Evolutionary conservation across 30 jellyfish, hydroid and myxozoan genomes (phyloP), one percentile per base, ranked within the genome.

Genomic region (Hydractinia echinata): DNA sequence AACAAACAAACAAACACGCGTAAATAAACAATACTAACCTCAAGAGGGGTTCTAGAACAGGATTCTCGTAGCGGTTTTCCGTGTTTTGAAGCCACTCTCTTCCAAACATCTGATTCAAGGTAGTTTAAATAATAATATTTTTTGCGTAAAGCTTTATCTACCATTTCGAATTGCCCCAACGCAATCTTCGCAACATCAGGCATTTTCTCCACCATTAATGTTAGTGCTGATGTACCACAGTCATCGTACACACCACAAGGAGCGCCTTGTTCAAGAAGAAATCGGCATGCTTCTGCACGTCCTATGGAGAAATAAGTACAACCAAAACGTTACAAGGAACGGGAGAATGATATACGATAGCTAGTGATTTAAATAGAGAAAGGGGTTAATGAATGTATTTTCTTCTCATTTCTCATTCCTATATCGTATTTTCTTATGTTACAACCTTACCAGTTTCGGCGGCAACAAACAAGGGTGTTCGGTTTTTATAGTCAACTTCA

Each of bases 101-200:
- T 52, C 97, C 97, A 89, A 10, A 76, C 67, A 8, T 82, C 93
- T 7, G 72, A 55, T 74, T 86, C 96, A 54, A 92, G 86, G 72
- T 84, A 85, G 61, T 84, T 87, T 54, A 92, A 66, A 62, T 92
- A 87, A 79, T 61, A 86, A 51, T 83, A 83, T 53, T 83, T 87
- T 20, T 86, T 76, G 16, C 98, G 79, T 21, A 83, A 51, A 3
- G 96, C 95, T 11, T 79, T 86, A 68, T 92, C 96, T 9, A 80
- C 85, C 49, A 44, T 66, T 56, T 79, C 89, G 79, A 92, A 92
- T 79, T 92, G 98, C 10, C 83, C 94, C 54, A 72, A 61, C 5
- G 99, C 96, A 50, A 83, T 30, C 54, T 88, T 81, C n/a, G 97
- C 99, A 53, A 94, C 95, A 72, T 94, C 97, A 0, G 99, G 99